Percentiles rank a stretch among this genome's conserved stretches.
These are phyloP conservation scores for Labroides dimidiatus DNA, from an alignment of 2,797 vertebrate species.

Conservation along the genomic window DNA sequence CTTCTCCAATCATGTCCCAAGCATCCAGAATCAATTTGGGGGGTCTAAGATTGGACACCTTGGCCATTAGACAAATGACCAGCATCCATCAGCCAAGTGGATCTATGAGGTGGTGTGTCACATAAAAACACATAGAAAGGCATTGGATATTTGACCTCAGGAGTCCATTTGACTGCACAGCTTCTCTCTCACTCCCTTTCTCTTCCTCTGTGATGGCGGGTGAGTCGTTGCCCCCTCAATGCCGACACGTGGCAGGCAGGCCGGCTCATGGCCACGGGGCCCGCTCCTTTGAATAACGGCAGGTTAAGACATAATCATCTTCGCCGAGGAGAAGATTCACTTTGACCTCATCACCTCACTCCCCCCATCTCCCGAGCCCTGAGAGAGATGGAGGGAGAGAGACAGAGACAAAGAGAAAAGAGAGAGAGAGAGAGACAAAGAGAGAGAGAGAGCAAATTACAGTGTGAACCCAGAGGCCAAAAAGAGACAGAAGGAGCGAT, in stretches of 20 bases:
- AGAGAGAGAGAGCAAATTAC: constrained; percentile 84
- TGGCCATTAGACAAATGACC: constrained; percentile 64
- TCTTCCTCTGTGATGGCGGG: constrained; percentile 7
- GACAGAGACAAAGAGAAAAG: constrained; percentile 58
- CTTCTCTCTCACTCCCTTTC: constrained; percentile 11
- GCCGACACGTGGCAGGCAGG: constrained; percentile 67
- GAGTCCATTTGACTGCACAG: constrained; percentile 57
- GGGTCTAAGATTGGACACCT: constrained; percentile 43
- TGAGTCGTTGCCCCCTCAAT: constrained; percentile 55
- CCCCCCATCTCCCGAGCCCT: constrained; percentile 73
- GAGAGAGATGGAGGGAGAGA: constrained; percentile 73
- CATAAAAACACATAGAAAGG: constrained; percentile 44
- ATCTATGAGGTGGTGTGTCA: constrained; percentile 39
- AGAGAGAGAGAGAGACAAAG: constrained; percentile 35
- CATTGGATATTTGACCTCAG: constrained; percentile 65
- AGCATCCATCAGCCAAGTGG: constrained; percentile 56
- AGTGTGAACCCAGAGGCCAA: constrained; percentile 82
- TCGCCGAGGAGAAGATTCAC: constrained; percentile 81
- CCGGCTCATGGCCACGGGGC: constrained; percentile 78
- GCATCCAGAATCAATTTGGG: constrained; percentile 51
- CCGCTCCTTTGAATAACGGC: constrained; percentile 82
- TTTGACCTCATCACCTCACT: constrained; percentile 82
- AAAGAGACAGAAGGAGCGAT: constrained; percentile 74
- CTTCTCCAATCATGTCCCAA: constrained; percentile 50
- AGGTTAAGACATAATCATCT: constrained; percentile 87